Evolutionary conservation across 1,140 invertebrate species (phyloP).

Genomic region (Pseudoatta argentina): DNA sequence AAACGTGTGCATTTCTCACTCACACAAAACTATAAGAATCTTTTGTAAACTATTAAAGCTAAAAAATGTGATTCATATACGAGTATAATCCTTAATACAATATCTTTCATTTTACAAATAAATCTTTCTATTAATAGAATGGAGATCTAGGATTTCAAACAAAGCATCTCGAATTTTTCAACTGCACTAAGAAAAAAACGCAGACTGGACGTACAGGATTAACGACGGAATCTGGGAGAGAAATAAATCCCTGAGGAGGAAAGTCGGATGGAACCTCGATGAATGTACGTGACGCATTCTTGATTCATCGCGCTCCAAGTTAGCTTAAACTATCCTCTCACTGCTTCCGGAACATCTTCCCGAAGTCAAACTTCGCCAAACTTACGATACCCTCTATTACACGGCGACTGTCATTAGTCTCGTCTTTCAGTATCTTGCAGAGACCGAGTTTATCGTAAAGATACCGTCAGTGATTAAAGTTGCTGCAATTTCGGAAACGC

Average conservation of each 20-base stretch:
- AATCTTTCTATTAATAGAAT: constrained; percentile 14
- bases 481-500: constrained; percentile 9
- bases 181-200: constrained; percentile 8
- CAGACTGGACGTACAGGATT: constrained; percentile 52
- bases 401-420: constrained; percentile 68
- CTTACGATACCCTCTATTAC: constrained; percentile 66
- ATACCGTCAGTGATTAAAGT: constrained; percentile 40
- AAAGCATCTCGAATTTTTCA: constrained; percentile 38
- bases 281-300: constrained; percentile 71
- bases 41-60: background rate
- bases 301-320: constrained; percentile 71
- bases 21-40: background rate
- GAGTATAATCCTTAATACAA: background rate
- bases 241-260: constrained; percentile 58
- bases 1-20: background rate
- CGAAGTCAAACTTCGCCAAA: constrained; percentile 62
- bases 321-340: constrained; percentile 59
- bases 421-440: constrained; percentile 51
- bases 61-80: background rate
- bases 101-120: constrained; percentile 1
- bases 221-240: constrained; percentile 50
- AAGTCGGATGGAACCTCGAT: constrained; percentile 58
- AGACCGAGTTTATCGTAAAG: constrained; percentile 40
- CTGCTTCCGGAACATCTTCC: constrained; percentile 61
- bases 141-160: constrained; percentile 36